phyloP scores from a whole-genome alignment of 2,113 vertebrate genomes.

The Papio anubis region DNA sequence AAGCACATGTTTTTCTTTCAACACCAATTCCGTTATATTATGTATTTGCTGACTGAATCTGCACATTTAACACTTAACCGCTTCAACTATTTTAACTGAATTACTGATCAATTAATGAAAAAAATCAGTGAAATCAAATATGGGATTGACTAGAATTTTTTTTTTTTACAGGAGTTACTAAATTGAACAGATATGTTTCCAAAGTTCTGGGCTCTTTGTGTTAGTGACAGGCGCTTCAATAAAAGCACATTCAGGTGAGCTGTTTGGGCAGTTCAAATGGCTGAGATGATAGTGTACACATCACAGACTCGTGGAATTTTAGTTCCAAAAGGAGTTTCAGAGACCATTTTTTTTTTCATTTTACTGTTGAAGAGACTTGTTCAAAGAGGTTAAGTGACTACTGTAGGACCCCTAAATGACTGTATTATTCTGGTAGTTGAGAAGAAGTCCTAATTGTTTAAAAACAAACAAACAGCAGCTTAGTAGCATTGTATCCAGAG shows the following conservation, averaged over 20 bases:
- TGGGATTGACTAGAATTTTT: background rate
- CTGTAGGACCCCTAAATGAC: background rate
- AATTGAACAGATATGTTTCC: background rate
- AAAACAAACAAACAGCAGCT: background rate
- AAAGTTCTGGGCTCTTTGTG: background rate
- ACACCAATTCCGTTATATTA: background rate
- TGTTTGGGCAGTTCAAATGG: background rate
- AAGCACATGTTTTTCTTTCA: background rate
- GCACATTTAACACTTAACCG: background rate
- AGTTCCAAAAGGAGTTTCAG: background rate
- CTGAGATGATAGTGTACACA: background rate
- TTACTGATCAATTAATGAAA: background rate
- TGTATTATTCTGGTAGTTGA: background rate
- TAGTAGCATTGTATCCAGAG: background rate
- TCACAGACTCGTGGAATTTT: background rate
- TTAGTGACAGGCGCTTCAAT: background rate
- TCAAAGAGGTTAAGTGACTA: background rate
- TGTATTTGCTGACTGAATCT: background rate
- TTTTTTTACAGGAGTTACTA: background rate
- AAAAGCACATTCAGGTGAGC: background rate
- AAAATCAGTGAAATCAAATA: background rate
- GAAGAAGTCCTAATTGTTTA: background rate
- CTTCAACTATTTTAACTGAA: background rate
- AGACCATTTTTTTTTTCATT: background rate
- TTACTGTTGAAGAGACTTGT: constrained; percentile 9